Evolutionary conservation across 2,888 invertebrate species (phyloP), one percentile per base, ranked within the genome.

Genomic region (Caenorhabditis zanzibari): DNA sequence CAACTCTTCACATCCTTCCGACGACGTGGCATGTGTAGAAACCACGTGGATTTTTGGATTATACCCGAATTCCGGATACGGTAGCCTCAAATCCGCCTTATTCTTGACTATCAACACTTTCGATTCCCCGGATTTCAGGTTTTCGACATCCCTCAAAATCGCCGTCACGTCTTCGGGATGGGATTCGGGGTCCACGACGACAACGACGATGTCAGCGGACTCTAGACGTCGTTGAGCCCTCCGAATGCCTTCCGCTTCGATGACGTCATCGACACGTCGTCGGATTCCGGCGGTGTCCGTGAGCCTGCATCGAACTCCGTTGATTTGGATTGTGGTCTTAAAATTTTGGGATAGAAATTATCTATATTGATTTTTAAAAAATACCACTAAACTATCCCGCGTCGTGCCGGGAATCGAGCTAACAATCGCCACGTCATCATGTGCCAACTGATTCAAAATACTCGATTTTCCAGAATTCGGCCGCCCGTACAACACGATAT

Each of bases 381-480:
- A n/a, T 28, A 79, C 79, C 64, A 71, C 95, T n/a, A 97, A 94
- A 26, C 96, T 93, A 92, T 96, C 96, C 58, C 96, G 93, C 0
- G 96, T 97, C 0, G 96, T 97, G 14, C 96, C 96, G 7, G 96
- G 95, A 73, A 95, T 94, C 0, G 95, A 94, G 0, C 96, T 96
- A 0, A 96, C 96, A 88, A 97, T 97, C 1, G 96, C 96, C 35
- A 95, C 95, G 69, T 95, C 95, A 89, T 95, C 94, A 90, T 95
- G 94, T 88, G 95, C 95, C 64, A 96, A 93, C 64, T 94, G 89
- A 93, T 96, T 96, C 5, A 96, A 93, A 26, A 97, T 93, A 91
- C 95, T 96, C 91, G 96, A 96, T 93, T 97, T 97, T 47, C 96
- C 96, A 4, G 95, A 96, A 93, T 97, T 97, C 0, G 96, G 96